Evolutionary conservation across 2,888 invertebrate species (phyloP).

Genomic region (Lutraria lutraria): DNA sequence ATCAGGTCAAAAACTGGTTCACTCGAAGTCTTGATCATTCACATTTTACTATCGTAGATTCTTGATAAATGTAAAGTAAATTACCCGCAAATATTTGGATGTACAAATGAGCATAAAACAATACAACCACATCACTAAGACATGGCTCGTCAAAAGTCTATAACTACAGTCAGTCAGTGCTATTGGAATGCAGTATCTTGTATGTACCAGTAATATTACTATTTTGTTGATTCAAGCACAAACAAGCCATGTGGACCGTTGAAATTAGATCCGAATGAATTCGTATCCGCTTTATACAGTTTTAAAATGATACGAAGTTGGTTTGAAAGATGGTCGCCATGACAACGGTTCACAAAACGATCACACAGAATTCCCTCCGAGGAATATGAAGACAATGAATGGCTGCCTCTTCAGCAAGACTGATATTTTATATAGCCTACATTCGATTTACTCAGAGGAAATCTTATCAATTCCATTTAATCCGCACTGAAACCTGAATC

Average conservation of each 20-base stretch:
- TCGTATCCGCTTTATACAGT: not conserved
- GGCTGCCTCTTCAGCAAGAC: not conserved
- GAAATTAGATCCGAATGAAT: not conserved
- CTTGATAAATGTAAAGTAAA: conserved; percentile 3
- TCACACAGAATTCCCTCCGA: not conserved
- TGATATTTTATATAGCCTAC: not conserved
- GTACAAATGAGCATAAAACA: conserved; percentile 23
- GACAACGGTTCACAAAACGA: not conserved
- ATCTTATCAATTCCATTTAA: not conserved
- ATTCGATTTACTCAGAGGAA: not conserved
- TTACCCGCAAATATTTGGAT: conserved; percentile 28
- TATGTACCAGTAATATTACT: not conserved
- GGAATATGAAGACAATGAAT: not conserved
- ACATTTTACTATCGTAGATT: not conserved
- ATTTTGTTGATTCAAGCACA: not conserved
- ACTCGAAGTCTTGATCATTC: not conserved
- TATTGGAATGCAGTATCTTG: not conserved
- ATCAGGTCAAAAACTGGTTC: not conserved
- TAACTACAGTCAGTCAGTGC: not conserved
- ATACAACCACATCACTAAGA: not conserved
- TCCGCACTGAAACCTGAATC: not conserved
- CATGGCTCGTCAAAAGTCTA: not conserved
- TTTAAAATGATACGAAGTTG: not conserved
- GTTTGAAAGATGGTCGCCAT: not conserved
- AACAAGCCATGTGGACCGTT: not conserved